These are phyloP conservation scores for Panthera tigris DNA, from an alignment of 2,113 vertebrate species.

Conservation along the genomic window DNA sequence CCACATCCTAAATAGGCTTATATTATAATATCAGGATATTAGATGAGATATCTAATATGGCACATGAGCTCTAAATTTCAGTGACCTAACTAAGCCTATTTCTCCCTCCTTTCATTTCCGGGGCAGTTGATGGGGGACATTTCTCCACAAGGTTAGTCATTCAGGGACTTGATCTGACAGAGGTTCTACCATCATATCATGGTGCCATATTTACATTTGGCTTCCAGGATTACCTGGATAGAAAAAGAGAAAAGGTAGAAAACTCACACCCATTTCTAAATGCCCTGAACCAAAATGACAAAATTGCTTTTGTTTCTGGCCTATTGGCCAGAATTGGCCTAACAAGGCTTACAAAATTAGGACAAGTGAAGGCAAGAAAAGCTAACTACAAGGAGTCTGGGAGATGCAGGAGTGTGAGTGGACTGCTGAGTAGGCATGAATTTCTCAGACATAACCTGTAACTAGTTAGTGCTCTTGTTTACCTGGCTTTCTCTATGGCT, in stretches of 20 bases:
- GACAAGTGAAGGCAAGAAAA: neutral
- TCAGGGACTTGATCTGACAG: neutral
- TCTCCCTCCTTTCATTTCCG: neutral
- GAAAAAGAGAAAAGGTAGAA: neutral
- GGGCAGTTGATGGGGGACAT: neutral
- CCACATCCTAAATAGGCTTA: neutral
- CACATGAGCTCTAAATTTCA: neutral
- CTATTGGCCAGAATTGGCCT: neutral
- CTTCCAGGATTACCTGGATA: neutral
- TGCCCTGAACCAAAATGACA: neutral
- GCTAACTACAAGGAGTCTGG: neutral
- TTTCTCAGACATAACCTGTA: neutral
- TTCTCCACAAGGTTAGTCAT: neutral
- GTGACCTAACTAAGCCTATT: neutral
- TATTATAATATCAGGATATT: neutral
- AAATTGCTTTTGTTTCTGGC: neutral
- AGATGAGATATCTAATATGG: neutral
- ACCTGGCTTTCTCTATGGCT: neutral
- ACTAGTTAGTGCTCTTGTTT: neutral
- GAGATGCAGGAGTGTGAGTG: fast-evolving
- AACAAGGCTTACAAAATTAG: neutral
- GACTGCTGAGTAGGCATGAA: fast-evolving
- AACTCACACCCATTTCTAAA: neutral
- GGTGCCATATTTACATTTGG: neutral
- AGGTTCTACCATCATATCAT: neutral